Percentiles rank a stretch among this genome's conserved stretches.
These are phyloP conservation scores for Danaus melanippus DNA, from an alignment of 1,140 invertebrate genomes.

Conservation along the genomic window DNA sequence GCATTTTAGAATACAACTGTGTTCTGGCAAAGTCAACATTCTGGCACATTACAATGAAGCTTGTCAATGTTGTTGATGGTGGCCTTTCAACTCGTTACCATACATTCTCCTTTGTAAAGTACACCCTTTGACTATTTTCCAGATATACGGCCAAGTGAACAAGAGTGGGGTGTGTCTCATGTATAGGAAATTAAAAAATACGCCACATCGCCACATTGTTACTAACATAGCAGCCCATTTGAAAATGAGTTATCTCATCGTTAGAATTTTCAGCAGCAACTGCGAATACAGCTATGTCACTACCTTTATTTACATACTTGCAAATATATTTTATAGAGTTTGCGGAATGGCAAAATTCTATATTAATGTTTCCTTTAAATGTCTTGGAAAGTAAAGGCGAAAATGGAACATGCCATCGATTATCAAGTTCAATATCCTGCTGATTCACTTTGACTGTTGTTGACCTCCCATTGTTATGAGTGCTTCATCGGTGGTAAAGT, in stretches of 20 bases:
- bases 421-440: constrained; percentile 11
- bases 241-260: constrained; percentile 8
- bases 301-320: constrained; percentile 7
- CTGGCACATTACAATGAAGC: constrained; percentile 18
- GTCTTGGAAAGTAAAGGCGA: constrained; percentile 6
- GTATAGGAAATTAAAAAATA: constrained; percentile 22
- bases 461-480: constrained; percentile 17
- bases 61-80: constrained; percentile 14
- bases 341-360: no score
- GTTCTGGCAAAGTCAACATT: no score
- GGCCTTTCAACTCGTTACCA: constrained; percentile 10
- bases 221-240: neutral
- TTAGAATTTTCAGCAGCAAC: constrained; percentile 9
- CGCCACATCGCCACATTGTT: constrained; percentile 7
- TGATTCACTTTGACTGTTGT: constrained; percentile 11
- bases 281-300: constrained; percentile 5
- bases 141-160: no score
- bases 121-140: no score
- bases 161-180: constrained; percentile 18
- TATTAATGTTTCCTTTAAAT: no score
- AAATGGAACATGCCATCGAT: constrained; percentile 13
- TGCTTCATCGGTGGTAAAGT: constrained; percentile 16
- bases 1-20: no score
- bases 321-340: constrained; percentile 8
- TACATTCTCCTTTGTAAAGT: constrained; percentile 14